Evolutionary conservation across 2,888 invertebrate genomes (phyloP).

Genomic region (Habrosyne pyritoides): DNA sequence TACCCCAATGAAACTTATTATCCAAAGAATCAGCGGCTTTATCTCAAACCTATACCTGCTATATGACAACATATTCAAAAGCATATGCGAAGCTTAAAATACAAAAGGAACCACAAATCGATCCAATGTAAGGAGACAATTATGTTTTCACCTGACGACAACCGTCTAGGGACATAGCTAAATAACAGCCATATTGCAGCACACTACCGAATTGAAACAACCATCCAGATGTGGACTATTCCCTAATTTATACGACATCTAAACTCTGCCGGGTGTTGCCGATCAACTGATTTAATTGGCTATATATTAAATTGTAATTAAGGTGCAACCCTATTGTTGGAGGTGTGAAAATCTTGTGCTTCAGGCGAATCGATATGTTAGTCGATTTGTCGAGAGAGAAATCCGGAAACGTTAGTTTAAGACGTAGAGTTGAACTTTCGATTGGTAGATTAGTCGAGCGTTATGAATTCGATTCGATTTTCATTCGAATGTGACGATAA

Average conservation of each 20-base stretch:
- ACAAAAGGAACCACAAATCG: conserved; percentile 7
- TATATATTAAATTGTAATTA: conserved; percentile 82
- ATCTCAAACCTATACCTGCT: too few relatives aligned
- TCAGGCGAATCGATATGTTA: conserved; percentile 43
- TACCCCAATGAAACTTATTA: too few relatives aligned
- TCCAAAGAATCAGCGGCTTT: too few relatives aligned
- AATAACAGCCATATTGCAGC: conserved; percentile 20
- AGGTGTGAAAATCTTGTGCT: conserved; percentile 65
- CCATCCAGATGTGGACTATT: conserved; percentile 17
- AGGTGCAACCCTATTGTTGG: conserved; percentile 66
- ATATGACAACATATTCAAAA: not conserved
- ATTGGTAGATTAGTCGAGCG: not conserved
- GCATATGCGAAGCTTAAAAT: not conserved
- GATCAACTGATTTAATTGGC: conserved; percentile 77
- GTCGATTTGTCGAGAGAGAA: conserved; percentile 40
- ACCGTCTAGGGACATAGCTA: conserved; percentile 44
- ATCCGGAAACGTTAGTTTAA: conserved; percentile 18
- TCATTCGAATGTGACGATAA: not conserved
- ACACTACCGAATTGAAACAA: conserved; percentile 32
- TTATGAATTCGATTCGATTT: conserved; percentile 1
- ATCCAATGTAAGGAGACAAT: conserved; percentile 32
- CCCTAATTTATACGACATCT: conserved; percentile 34
- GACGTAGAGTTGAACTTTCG: conserved; percentile 16
- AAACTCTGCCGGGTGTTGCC: conserved; percentile 58
- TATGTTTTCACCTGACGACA: conserved; percentile 42